phyloP scores from a whole-genome alignment of 2,888 invertebrate genomes.

The Clepsis dumicolana region DNA sequence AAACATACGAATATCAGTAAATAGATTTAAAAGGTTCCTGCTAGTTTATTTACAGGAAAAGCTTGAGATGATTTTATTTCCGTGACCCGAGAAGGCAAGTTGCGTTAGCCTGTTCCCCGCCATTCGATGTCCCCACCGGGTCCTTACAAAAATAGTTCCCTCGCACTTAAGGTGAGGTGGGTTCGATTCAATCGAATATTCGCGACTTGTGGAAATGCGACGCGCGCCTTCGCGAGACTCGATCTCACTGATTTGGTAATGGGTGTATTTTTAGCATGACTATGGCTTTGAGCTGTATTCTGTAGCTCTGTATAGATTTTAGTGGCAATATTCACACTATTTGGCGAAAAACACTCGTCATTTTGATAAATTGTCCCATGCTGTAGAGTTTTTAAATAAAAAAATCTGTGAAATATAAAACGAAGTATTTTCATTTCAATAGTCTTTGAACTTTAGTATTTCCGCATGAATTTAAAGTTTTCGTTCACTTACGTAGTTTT shows the following conservation, averaged over 20 bases:
- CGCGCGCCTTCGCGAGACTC: constrained; percentile 55
- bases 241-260: constrained; percentile 50
- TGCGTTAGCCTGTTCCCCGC: constrained; percentile 49
- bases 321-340: not conserved
- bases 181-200: constrained; percentile 76
- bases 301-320: not conserved
- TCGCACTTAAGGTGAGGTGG: constrained; percentile 65
- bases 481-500: too few species aligned
- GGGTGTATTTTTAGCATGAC: constrained; percentile 18
- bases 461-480: too few species aligned
- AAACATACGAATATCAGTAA: constrained; percentile 2
- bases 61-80: constrained; percentile 34
- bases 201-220: constrained; percentile 56
- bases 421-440: too few species aligned
- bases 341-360: too few species aligned
- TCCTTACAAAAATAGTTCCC: constrained; percentile 73
- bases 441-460: too few species aligned
- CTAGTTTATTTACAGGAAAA: constrained; percentile 17
- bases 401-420: too few species aligned
- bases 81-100: constrained; percentile 44
- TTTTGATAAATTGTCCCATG: too few species aligned
- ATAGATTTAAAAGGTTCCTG: not conserved
- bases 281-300: constrained; percentile 1
- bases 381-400: too few species aligned
- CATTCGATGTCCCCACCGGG: constrained; percentile 58